Conservation (phyloP, 2,797 vertebrate species). For the Myripristis murdjan region DNA sequence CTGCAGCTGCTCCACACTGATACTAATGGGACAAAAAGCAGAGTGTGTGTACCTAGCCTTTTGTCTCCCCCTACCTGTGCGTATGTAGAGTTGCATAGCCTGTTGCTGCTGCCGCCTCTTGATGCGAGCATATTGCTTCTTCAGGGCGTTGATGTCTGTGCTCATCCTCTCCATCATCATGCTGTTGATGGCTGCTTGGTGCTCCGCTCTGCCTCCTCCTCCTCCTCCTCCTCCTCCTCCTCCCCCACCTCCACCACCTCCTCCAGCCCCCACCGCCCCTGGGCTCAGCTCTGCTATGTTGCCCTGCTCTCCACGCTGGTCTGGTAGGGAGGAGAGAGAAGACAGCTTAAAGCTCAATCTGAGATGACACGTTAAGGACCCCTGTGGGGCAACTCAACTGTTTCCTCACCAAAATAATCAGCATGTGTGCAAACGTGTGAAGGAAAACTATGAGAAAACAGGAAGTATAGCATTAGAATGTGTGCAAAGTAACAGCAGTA, state of each 20-base stretch:
- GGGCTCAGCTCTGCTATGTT: constrained; percentile 96
- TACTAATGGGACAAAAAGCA: too few relatives aligned
- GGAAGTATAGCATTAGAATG: too few relatives aligned
- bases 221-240: constrained; percentile 86
- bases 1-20: too few relatives aligned
- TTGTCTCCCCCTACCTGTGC: constrained; percentile 87
- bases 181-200: constrained; percentile 96
- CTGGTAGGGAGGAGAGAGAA: constrained; percentile 70
- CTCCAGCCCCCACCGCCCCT: constrained; percentile 91
- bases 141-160: constrained; percentile 95
- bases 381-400: too few relatives aligned
- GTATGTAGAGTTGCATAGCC: constrained; percentile 93
- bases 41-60: too few relatives aligned
- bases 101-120: constrained; percentile 97
- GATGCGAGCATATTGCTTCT: constrained; percentile 94
- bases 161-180: constrained; percentile 99
- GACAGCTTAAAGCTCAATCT: not conserved
- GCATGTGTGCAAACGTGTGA: too few relatives aligned
- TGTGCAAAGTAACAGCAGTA: too few relatives aligned
- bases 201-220: constrained; percentile 86
- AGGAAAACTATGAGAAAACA: too few relatives aligned
- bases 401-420: too few relatives aligned
- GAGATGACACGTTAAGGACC: not conserved
- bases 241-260: constrained; percentile 86
- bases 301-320: constrained; percentile 89